Conservation (phyloP, 2,888 invertebrate species). For the Sceliomorpha sp. region DNA sequence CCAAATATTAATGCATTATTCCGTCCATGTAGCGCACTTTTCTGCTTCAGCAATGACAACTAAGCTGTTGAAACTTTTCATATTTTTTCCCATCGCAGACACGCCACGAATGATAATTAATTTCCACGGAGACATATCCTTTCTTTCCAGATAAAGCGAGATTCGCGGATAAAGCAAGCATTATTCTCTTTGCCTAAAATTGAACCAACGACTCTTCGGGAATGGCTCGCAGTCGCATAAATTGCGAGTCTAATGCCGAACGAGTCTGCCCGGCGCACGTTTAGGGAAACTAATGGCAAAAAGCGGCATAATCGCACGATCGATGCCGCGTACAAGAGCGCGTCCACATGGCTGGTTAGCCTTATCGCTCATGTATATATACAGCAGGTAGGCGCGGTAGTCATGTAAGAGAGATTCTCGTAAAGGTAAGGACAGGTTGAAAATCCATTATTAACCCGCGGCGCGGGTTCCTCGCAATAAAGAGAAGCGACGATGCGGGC, state of each 20-base stretch:
- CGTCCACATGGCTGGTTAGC: conserved; percentile 51
- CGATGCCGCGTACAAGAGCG: conserved; percentile 43
- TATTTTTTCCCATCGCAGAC: conserved; percentile 6
- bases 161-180: conserved; percentile 27
- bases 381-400: conserved; percentile 66
- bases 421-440: conserved; percentile 74
- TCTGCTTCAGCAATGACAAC: neutral
- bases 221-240: conserved; percentile 41
- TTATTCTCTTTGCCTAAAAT: conserved; percentile 50
- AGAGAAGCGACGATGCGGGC: conserved; percentile 58
- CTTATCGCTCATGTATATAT: conserved; percentile 72
- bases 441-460: conserved; percentile 74
- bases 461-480: conserved; percentile 63
- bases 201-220: conserved; percentile 24
- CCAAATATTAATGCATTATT: neutral
- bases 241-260: conserved; percentile 54
- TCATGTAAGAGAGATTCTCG: conserved; percentile 67
- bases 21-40: conserved; percentile 3
- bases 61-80: conserved; percentile 1
- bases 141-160: conserved; percentile 27
- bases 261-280: conserved; percentile 60
- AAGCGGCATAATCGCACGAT: conserved; percentile 69
- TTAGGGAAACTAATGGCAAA: conserved; percentile 75
- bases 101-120: conserved; percentile 30
- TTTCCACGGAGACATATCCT: conserved; percentile 25